Evolutionary conservation across 2,797 vertebrate genomes (phyloP).

Genomic region (Astyanax mexicanus): DNA sequence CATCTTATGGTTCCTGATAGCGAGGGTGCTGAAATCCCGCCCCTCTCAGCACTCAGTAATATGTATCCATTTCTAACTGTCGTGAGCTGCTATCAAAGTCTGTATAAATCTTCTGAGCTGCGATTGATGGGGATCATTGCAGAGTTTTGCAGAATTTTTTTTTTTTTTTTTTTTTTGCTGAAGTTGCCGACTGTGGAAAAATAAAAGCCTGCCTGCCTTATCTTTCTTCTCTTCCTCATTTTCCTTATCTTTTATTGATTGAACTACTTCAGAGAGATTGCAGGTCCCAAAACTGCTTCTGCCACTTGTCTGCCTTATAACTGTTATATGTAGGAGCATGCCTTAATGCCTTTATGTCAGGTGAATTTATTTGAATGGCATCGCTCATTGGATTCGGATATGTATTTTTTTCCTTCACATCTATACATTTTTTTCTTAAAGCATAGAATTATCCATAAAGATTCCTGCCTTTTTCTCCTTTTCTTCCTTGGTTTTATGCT

Average conservation of each 20-base stretch:
- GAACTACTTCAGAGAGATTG: background rate
- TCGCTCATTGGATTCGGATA: constrained; percentile 1
- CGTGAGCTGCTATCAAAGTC: background rate
- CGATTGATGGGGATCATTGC: background rate
- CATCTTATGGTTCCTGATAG: background rate
- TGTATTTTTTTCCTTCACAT: background rate
- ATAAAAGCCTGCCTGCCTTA: background rate
- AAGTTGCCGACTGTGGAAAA: background rate
- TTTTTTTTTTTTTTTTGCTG: constrained; percentile 1
- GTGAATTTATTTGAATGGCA: background rate
- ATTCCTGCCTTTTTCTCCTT: background rate
- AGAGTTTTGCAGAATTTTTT: constrained; percentile 11
- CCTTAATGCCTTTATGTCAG: constrained; percentile 9
- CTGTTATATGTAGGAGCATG: background rate
- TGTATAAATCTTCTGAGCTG: background rate
- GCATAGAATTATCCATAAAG: background rate
- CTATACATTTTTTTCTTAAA: no score
- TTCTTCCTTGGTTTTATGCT: background rate
- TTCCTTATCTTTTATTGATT: constrained; percentile 6
- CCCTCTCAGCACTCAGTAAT: background rate
- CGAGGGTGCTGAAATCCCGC: background rate
- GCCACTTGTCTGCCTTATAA: background rate
- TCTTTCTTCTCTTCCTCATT: background rate
- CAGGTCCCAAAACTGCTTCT: background rate
- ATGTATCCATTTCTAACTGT: constrained; percentile 5